phyloP scores from a whole-genome alignment of 2,113 vertebrate genomes.

The Sander lucioperca region DNA sequence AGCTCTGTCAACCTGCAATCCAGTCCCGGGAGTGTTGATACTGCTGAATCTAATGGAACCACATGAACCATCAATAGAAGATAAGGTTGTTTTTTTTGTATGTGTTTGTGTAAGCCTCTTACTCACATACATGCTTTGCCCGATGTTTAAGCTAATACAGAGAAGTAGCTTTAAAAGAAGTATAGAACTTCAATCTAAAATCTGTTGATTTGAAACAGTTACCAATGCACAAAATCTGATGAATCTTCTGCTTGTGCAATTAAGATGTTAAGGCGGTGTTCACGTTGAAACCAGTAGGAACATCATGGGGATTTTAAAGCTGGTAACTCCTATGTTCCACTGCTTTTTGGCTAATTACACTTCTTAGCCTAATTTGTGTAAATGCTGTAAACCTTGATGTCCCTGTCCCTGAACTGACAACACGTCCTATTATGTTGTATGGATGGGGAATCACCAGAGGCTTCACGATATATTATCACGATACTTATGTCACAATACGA shows the following conservation, averaged over 20 bases:
- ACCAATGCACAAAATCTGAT: not conserved
- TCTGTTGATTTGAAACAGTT: not conserved
- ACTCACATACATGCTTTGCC: not conserved
- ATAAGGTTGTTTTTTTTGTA: not conserved
- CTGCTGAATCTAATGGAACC: constrained; percentile 17
- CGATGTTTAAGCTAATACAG: not conserved
- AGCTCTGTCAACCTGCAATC: constrained; percentile 8
- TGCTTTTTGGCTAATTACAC: not conserved
- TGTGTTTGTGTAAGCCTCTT: not conserved
- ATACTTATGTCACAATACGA: no score
- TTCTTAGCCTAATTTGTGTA: not conserved
- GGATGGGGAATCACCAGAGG: no score
- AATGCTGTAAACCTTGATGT: not conserved
- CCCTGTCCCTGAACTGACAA: not conserved
- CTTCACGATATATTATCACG: no score
- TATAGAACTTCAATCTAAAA: not conserved
- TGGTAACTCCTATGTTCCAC: not conserved
- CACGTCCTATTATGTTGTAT: not conserved
- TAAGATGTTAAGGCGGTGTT: not conserved
- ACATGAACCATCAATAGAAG: constrained; percentile 5
- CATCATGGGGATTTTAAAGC: constrained; percentile 4
- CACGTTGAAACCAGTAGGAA: constrained; percentile 16
- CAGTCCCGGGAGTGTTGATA: not conserved
- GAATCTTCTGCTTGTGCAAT: not conserved
- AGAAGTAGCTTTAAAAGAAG: not conserved